These are phyloP conservation scores for Miniopterus natalensis DNA, from an alignment of 2,113 vertebrate species.

Conservation along the genomic window DNA sequence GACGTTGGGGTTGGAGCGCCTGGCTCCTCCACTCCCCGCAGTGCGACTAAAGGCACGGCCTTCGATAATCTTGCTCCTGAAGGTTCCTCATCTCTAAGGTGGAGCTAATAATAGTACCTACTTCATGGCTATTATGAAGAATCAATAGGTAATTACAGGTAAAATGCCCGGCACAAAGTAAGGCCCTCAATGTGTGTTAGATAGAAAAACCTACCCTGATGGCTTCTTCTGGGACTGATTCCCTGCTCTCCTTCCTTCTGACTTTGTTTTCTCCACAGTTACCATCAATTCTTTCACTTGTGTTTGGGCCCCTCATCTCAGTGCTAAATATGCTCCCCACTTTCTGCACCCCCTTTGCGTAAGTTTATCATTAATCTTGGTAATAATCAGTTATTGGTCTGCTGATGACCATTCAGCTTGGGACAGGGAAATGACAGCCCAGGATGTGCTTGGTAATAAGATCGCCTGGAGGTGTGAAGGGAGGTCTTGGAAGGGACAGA, in stretches of 20 bases:
- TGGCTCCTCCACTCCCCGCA: neutral
- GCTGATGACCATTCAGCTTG: neutral
- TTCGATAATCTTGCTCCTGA: neutral
- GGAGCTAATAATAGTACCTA: neutral
- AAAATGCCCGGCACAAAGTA: neutral
- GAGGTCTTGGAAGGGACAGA: neutral
- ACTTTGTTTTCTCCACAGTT: neutral
- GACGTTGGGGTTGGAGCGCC: neutral
- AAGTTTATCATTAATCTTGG: neutral
- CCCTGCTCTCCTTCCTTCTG: neutral
- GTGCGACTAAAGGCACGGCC: neutral
- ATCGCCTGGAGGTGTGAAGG: neutral
- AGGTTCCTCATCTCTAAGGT: neutral
- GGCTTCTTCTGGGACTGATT: neutral
- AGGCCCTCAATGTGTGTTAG: neutral
- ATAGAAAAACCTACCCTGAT: neutral
- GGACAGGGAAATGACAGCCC: neutral
- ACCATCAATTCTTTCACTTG: neutral
- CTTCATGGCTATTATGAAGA: conserved; percentile 1
- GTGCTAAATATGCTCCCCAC: neutral
- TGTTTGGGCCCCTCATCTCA: neutral
- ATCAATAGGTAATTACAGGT: neutral
- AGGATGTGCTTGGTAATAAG: neutral
- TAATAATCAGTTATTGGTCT: neutral
- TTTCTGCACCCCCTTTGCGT: neutral